These are phyloP conservation scores for Macaca fascicularis DNA, from an alignment of 2,113 vertebrate species.

Conservation along the genomic window DNA sequence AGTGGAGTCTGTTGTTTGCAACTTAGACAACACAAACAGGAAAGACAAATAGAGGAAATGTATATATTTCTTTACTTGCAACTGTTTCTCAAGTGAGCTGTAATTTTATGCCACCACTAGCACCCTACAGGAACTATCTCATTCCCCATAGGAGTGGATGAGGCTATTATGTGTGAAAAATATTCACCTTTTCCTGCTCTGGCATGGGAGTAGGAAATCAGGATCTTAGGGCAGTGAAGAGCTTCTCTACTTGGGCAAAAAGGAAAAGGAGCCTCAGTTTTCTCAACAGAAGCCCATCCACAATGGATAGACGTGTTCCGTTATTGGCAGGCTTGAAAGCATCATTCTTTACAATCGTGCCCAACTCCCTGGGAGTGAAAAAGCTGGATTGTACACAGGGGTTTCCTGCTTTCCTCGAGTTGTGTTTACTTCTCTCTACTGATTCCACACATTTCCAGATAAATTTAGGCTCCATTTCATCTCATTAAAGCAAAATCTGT, in stretches of 20 bases:
- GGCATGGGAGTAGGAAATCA: background rate
- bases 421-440: conserved; percentile 18
- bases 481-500: conserved; percentile 79
- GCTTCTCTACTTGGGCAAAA: background rate
- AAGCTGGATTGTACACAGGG: background rate
- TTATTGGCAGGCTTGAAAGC: background rate
- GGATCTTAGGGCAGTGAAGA: background rate
- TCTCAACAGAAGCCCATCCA: background rate
- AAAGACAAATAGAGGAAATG: background rate
- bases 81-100: background rate
- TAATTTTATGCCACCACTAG: background rate
- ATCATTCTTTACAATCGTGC: background rate
- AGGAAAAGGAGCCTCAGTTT: background rate
- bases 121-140: background rate
- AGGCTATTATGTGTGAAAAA: background rate
- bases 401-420: conserved; percentile 41
- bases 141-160: background rate
- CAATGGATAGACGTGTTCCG: background rate
- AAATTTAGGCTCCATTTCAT: conserved; percentile 74
- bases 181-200: background rate
- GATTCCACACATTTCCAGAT: conserved; percentile 68
- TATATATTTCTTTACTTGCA: background rate
- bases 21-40: background rate
- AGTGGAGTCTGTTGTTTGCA: background rate
- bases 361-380: background rate